phyloP scores from a whole-genome alignment of 2,113 vertebrate genomes.

The Nycticryphes semicollaris region DNA sequence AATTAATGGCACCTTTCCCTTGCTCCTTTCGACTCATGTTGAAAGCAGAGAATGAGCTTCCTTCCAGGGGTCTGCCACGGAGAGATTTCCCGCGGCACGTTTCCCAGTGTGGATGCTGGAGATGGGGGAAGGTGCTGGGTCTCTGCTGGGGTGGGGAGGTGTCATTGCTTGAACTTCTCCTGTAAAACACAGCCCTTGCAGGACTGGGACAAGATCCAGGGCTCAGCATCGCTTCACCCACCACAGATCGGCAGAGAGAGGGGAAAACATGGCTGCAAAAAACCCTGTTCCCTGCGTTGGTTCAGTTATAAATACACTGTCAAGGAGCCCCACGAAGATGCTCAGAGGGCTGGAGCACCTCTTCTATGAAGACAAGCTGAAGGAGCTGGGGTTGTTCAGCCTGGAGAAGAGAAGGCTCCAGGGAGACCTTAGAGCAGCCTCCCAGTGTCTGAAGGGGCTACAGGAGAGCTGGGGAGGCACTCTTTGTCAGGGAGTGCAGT shows the following conservation, averaged over 20 bases:
- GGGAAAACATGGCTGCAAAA: not conserved
- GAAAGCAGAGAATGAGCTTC: not conserved
- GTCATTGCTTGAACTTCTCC: not conserved
- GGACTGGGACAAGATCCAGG: not conserved
- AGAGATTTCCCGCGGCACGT: rapidly evolving
- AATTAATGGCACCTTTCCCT: not conserved
- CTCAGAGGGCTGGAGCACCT: no score
- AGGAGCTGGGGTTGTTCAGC: no score
- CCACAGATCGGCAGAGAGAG: not conserved
- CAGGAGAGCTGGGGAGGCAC: no score
- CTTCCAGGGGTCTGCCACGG: not conserved
- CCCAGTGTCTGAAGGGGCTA: no score
- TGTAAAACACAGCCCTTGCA: not conserved
- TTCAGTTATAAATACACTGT: not conserved
- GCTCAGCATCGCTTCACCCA: rapidly evolving
- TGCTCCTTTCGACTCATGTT: not conserved
- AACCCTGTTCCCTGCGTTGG: not conserved
- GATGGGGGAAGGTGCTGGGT: no score
- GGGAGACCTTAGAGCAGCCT: no score
- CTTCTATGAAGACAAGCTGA: no score
- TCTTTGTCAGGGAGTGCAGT: no score
- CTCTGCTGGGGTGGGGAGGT: not conserved
- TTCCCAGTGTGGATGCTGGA: rapidly evolving
- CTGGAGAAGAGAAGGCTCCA: no score
- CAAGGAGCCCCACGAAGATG: no score